Base-by-base conservation (phyloP, 92 coral and sea anemone species). In the Porites evermanni region DNA sequence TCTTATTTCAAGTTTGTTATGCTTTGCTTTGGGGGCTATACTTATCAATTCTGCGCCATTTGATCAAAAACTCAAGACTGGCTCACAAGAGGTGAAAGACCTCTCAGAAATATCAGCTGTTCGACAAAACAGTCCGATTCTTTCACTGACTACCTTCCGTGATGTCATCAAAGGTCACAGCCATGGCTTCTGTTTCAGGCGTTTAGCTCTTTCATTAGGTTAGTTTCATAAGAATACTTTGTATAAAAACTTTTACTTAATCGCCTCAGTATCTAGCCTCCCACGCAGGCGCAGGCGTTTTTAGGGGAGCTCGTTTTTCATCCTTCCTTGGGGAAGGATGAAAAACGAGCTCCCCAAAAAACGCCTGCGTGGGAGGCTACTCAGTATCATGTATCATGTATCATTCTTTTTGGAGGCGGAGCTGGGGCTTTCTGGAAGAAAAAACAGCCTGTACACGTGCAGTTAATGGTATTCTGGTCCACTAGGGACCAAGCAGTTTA, bases 101-200 rank as follows among this genome's bases (percentile, higher is more conserved):
- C 50, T 12, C 19, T 64, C 32, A 6, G 70, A 79, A n/a, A 60
- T 32, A 6, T 21, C 82, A 47, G 58, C 54, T 24, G 11, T n/a
- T 47, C 61, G 52, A 53, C 61, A 65, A 14, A 23, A 50, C 20
- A 79, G 11, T 12, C 84, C 64, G 64, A 50, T 11, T 60, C 21
- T 67, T 10, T 19, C 74, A 79, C 21, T 79, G 71, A 9, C 12
- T 32, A 59, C 7, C 14, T 8, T 32, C 77, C 77, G 68, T 12
- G 52, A 56, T 58, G 29, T 26, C 67, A 75, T 56, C 61, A 67
- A 66, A 67, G 75, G 50, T 53, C 47, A 23, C 18, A 79, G 1
- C 67, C 64, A 12, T 19, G 84, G 74, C 38, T 79, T 66, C 53
- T 79, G 84, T 29, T 23, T 79, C 14, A 79, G 64, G 24, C 74